phyloP scores from a whole-genome alignment of 2,888 invertebrate genomes.

The Drosophila cognata region DNA sequence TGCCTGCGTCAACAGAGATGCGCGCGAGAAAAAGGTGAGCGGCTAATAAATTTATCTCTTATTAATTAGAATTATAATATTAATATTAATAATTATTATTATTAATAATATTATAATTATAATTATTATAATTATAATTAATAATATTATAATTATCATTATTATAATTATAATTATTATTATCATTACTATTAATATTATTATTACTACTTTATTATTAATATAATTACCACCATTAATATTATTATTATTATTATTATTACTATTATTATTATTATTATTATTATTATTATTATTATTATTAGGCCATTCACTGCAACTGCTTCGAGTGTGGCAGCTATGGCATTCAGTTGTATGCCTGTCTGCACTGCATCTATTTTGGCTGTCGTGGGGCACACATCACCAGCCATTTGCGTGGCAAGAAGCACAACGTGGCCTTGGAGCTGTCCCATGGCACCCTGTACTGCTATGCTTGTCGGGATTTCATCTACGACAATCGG shows the following conservation, averaged over 20 bases:
- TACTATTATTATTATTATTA: background rate
- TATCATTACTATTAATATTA: background rate
- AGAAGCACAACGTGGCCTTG: slow-evolving; percentile 93
- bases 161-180: background rate
- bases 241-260: background rate
- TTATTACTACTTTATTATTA: background rate
- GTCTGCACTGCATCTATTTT: slow-evolving; percentile 96
- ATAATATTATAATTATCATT: background rate
- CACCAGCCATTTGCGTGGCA: slow-evolving; percentile 92
- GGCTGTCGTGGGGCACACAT: slow-evolving; percentile 96
- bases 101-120: too few species aligned
- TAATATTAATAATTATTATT: too few species aligned
- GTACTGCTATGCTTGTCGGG: slow-evolving; percentile 95
- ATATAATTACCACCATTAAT: background rate
- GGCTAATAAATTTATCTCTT: background rate
- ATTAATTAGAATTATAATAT: too few species aligned
- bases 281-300: too few species aligned
- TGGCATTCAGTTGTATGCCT: slow-evolving; percentile 93
- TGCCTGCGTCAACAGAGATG: slow-evolving; percentile 91
- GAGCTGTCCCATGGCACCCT: slow-evolving; percentile 95
- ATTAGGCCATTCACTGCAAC: slow-evolving; percentile 89
- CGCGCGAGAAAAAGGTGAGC: slow-evolving; percentile 92
- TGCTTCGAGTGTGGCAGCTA: slow-evolving; percentile 93
- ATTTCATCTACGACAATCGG: slow-evolving; percentile 95
- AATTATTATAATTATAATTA: background rate